Conservation (phyloP, 2,113 vertebrate genomes). For the Laticauda colubrina region DNA sequence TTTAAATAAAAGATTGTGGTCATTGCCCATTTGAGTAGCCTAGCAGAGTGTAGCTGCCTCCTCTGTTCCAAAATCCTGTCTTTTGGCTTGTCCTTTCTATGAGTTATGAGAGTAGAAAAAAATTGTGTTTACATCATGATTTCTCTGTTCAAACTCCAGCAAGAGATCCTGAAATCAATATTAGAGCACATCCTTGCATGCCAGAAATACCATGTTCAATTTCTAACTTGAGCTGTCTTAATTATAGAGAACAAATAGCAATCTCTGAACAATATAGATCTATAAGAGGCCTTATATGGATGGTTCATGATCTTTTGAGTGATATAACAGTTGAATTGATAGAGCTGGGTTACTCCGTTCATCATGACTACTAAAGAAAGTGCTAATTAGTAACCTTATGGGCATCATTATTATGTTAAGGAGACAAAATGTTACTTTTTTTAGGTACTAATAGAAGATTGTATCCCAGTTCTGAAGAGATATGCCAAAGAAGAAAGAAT, state of each 20-base stretch:
- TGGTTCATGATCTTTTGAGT: background rate
- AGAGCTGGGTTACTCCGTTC: background rate
- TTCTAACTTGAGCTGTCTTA: background rate
- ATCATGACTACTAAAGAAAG: background rate
- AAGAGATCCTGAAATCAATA: background rate
- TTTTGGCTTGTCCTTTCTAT: background rate
- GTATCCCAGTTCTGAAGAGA: conserved; percentile 93
- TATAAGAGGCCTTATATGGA: background rate
- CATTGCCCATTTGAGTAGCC: background rate
- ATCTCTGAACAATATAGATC: background rate
- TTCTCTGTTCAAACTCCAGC: background rate
- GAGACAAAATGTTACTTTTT: conserved; percentile 11
- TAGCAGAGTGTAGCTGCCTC: background rate
- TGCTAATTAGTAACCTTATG: background rate
- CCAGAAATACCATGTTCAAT: background rate
- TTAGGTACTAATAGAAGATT: conserved; percentile 93
- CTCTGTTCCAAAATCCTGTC: background rate
- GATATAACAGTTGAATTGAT: background rate
- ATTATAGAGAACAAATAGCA: background rate
- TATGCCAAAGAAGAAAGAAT: conserved; percentile 91
- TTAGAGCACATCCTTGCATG: background rate
- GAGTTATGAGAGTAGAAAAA: background rate
- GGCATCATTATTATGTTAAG: background rate
- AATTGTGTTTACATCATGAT: background rate
- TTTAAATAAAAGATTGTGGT: background rate